Base-by-base conservation (phyloP, 2,797 vertebrate species). In the Galaxias olidus region DNA sequence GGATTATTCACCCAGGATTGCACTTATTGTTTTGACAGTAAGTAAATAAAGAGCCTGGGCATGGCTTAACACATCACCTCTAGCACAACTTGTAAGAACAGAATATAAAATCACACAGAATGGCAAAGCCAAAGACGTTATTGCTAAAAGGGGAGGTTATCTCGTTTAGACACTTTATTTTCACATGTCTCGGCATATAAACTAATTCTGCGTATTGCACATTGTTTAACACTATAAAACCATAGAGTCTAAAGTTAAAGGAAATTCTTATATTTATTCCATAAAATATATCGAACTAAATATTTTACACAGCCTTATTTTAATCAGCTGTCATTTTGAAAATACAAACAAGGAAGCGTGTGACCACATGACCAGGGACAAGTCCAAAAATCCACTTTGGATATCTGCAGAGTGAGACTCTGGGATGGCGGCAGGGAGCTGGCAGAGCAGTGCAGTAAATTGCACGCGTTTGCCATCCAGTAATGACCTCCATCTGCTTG, bases 401-500 rank as follows among this genome's bases (percentile, higher is more conserved):
- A 74, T 69, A 75, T 84, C 55, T 48, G 55, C 17, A 19, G 18
- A 50, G 64, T 44, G 72, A 73, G 59, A 63, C 53, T 73, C 49
- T 7, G 8, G 9, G 12, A 12, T 44, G 57, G 72, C 46, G 71
- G 76, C 70, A 13, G 63, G 57, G 66, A 66, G 67, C 76, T 76
- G 79, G 75, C 85, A 61, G 60, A 30, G 47, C 69, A 49, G 63
- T 52, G 75, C 73, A 61, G 82, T 84, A 82, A 87, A 90, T 78
- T 79, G 85, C 87, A 80, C 75, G 68, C 61, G 81, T 87, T 86
- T 85, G 87, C 84, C 78, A 52, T 75, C 64, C 66, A 9, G 74
- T 90, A 89, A 89, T 87, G 87, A 88, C 82, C 88, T 77, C 84
- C 87, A 87, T 88, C 86, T 89, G 88, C 83, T 86, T 55, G 68